phyloP scores from a whole-genome alignment of 2,113 vertebrate species.

The Hydrochoerus hydrochaeris region DNA sequence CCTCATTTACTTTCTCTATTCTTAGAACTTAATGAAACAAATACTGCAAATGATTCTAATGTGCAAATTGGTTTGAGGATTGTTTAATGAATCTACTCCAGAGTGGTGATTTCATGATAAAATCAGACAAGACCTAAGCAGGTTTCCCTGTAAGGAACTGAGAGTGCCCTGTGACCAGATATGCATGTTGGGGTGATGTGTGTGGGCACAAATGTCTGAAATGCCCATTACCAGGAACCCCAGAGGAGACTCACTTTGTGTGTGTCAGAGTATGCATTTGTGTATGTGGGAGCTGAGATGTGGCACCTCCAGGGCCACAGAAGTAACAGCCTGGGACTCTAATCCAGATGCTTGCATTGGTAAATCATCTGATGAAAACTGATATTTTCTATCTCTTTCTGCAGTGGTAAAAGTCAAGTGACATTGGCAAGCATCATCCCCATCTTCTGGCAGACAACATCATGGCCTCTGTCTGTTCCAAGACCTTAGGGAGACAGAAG shows the following conservation, averaged over 20 bases:
- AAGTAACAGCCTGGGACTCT: background rate
- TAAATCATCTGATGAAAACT: slow-evolving; percentile 38
- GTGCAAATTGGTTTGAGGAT: background rate
- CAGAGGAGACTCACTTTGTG: background rate
- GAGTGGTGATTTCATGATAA: background rate
- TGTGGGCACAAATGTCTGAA: background rate
- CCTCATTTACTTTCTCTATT: background rate
- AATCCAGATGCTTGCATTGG: background rate
- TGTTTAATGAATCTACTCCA: background rate
- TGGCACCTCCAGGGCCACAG: background rate
- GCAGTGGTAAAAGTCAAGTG: background rate
- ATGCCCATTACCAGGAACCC: background rate
- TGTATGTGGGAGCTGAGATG: background rate
- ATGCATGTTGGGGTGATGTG: background rate
- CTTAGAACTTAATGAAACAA: background rate
- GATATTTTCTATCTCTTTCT: background rate
- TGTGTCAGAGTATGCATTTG: background rate
- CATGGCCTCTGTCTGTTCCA: background rate
- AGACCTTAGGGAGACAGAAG: background rate
- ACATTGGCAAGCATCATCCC: background rate
- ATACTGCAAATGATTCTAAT: background rate
- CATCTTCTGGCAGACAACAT: background rate
- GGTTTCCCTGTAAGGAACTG: background rate
- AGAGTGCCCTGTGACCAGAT: background rate
- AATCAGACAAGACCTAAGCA: background rate